Evolutionary conservation across 2,888 invertebrate species (phyloP).

Genomic region (Fragum fragum): DNA sequence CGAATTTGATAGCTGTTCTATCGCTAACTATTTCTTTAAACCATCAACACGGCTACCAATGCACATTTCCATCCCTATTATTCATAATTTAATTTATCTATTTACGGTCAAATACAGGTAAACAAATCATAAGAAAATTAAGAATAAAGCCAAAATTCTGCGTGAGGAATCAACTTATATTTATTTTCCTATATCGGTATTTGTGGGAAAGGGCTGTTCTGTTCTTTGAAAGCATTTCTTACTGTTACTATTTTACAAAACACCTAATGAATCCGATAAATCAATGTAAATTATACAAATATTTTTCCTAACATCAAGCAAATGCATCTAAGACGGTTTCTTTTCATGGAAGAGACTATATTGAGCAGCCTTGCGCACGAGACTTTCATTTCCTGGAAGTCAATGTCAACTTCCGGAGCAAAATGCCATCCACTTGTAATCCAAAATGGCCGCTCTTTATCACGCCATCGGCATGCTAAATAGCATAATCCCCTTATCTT

Average conservation of each 20-base stretch:
- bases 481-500: slow-evolving; percentile 62
- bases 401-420: slow-evolving; percentile 57
- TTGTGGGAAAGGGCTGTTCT: not conserved
- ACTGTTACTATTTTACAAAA: not conserved
- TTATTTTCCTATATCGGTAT: no score
- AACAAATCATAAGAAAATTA: no score
- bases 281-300: not conserved
- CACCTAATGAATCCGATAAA: not conserved
- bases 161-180: no score
- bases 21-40: no score
- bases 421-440: slow-evolving; percentile 64
- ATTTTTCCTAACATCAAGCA: not conserved
- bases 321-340: not conserved
- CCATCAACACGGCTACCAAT: no score
- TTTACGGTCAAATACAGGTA: no score
- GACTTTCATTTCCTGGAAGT: slow-evolving; percentile 61
- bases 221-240: not conserved
- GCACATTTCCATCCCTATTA: no score
- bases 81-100: no score
- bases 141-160: no score
- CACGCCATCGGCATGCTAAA: slow-evolving; percentile 58
- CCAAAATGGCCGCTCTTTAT: slow-evolving; percentile 52
- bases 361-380: slow-evolving; percentile 4
- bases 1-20: no score
- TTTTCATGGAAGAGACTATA: not conserved